A percentile compares a stretch with the other conserved stretches of the same genome.
phyloP scores from a whole-genome alignment of 2,113 vertebrate genomes.

The Electrona antarctica region DNA sequence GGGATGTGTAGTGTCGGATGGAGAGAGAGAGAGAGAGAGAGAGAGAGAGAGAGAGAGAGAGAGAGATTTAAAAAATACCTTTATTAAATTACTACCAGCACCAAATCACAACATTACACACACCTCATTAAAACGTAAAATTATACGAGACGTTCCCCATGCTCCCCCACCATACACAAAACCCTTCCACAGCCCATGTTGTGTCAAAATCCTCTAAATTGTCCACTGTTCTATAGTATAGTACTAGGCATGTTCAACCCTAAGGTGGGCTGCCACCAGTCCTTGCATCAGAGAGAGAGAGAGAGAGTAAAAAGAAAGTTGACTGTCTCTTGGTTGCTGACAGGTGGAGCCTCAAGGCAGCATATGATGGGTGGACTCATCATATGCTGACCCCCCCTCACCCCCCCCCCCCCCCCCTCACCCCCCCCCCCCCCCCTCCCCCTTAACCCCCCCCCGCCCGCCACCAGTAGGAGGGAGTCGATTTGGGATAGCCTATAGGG shows the following conservation, averaged over 20 bases:
- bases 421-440: conserved; percentile 2
- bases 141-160: no score
- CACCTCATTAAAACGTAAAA: no score
- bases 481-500: conserved; percentile 76
- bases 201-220: no score
- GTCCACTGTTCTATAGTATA: no score
- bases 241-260: no score
- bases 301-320: conserved; percentile 62
- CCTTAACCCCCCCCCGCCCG: no score
- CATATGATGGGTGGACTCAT: conserved; percentile 70
- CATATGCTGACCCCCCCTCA: conserved; percentile 49
- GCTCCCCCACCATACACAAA: no score
- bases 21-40: conserved; percentile 32
- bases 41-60: conserved; percentile 22
- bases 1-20: conserved; percentile 55
- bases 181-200: no score
- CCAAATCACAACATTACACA: no score
- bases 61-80: no score
- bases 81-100: no score
- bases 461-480: conserved; percentile 60
- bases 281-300: conserved; percentile 28
- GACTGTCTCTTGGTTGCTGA: conserved; percentile 70
- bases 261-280: no score
- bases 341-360: conserved; percentile 73
- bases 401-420: conserved; percentile 30